Percentiles rank a stretch among this genome's conserved stretches.
phyloP scores from a whole-genome alignment of 2,113 vertebrate species.

The Canis aureus region DNA sequence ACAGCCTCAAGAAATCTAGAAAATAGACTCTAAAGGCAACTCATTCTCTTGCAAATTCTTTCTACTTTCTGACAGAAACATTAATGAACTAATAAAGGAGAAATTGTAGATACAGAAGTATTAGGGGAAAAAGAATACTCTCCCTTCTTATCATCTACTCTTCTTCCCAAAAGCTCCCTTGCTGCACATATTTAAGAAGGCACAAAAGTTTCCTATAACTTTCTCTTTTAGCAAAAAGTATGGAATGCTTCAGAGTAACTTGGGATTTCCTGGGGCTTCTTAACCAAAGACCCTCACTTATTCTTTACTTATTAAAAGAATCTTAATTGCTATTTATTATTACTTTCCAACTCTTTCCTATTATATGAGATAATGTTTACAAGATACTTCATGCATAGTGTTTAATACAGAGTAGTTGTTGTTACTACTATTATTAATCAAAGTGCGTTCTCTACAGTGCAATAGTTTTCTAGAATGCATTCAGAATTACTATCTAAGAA shows the following conservation, averaged over 20 bases:
- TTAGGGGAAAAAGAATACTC: not conserved
- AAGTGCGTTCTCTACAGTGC: not conserved
- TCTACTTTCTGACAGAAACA: slow-evolving; percentile 51
- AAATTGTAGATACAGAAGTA: slow-evolving; percentile 21
- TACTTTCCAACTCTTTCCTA: not conserved
- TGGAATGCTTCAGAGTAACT: slow-evolving; percentile 47
- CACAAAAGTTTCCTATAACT: not conserved
- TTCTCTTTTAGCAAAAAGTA: not conserved
- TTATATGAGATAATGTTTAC: not conserved
- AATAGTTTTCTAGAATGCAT: slow-evolving; percentile 42
- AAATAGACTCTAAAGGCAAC: slow-evolving; percentile 57
- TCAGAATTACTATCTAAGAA: slow-evolving; percentile 51
- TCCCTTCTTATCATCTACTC: not conserved
- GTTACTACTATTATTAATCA: slow-evolving; percentile 16
- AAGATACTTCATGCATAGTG: not conserved
- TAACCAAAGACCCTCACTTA: not conserved
- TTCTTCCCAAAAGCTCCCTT: not conserved
- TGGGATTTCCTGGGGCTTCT: slow-evolving; percentile 45
- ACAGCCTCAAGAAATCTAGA: slow-evolving; percentile 16
- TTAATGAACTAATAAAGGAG: slow-evolving; percentile 15
- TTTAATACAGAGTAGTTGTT: slow-evolving; percentile 34
- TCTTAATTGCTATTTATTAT: slow-evolving; percentile 30
- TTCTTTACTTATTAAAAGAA: slow-evolving; percentile 39
- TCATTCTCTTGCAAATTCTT: slow-evolving; percentile 23
- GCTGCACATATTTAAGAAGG: slow-evolving; percentile 10